These are phyloP conservation scores for Hyposoter didymator DNA, from an alignment of 2,888 invertebrate genomes.

Conservation along the genomic window DNA sequence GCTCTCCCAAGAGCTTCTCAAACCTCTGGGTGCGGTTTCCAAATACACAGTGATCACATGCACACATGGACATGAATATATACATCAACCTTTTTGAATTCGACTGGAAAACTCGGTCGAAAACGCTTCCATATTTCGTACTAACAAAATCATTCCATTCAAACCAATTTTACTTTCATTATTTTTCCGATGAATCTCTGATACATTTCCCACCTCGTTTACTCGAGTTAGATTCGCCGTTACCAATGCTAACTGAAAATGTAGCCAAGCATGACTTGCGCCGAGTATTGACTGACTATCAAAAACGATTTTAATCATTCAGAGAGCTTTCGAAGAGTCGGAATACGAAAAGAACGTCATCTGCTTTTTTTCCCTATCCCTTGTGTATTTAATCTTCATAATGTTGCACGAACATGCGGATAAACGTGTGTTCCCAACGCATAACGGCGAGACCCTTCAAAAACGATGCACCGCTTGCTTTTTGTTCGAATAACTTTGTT, in stretches of 20 bases:
- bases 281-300: constrained; percentile 22
- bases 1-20: constrained; percentile 20
- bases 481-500: constrained; percentile 13
- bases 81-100: background rate
- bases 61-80: background rate
- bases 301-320: constrained; percentile 63
- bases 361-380: constrained; percentile 12
- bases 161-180: background rate
- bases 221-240: constrained; percentile 23
- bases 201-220: constrained; percentile 12
- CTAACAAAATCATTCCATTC: background rate
- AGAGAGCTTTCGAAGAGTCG: constrained; percentile 59
- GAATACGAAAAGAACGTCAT: constrained; percentile 9
- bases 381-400: constrained; percentile 45
- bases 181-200: background rate
- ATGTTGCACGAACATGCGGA: constrained; percentile 37
- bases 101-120: background rate
- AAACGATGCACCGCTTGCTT: constrained; percentile 4
- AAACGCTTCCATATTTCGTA: background rate
- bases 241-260: constrained; percentile 47
- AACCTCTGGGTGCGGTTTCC: constrained; percentile 46
- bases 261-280: constrained; percentile 36
- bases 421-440: constrained; percentile 22
- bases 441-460: constrained; percentile 9
- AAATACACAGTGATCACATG: constrained; percentile 40